These are phyloP conservation scores for Sander lucioperca DNA, from an alignment of 2,113 vertebrate species.

Conservation along the genomic window DNA sequence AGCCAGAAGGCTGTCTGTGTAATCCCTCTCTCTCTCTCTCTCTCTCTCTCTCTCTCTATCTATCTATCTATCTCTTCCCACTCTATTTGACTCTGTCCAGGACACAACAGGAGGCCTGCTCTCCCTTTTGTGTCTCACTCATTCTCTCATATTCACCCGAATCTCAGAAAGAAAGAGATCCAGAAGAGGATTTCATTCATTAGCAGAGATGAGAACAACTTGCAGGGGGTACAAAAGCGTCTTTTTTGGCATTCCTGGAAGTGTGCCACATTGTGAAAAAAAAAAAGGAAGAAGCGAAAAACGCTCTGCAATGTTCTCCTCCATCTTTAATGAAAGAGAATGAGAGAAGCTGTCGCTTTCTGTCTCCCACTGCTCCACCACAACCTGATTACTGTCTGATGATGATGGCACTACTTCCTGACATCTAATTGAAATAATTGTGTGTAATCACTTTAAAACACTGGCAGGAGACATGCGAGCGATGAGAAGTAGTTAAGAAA, in stretches of 20 bases:
- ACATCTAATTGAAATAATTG: conserved; percentile 80
- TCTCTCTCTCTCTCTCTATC: conserved; percentile 7
- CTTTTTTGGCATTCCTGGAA: conserved; percentile 41
- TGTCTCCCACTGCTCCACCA: conserved; percentile 66
- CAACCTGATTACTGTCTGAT: conserved; percentile 77
- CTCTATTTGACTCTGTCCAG: conserved; percentile 51
- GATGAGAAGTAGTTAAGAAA: conserved; percentile 73
- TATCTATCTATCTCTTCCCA: no score
- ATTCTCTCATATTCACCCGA: conserved; percentile 46
- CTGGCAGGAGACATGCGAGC: conserved; percentile 75
- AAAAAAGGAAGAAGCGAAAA: conserved; percentile 30
- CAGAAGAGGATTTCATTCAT: conserved; percentile 69
- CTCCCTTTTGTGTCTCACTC: conserved; percentile 55
- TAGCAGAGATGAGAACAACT: conserved; percentile 62
- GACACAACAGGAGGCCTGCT: conserved; percentile 51
- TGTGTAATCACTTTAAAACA: conserved; percentile 81
- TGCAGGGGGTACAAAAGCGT: conserved; percentile 40
- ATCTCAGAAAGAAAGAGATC: conserved; percentile 61
- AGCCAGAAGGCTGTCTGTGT: conserved; percentile 33
- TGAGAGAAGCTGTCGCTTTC: conserved; percentile 62
- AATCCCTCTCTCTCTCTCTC: conserved; percentile 14
- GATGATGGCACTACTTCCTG: conserved; percentile 76
- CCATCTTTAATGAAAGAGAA: conserved; percentile 70
- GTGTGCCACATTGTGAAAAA: conserved; percentile 54
- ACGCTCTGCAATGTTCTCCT: conserved; percentile 44